Conservation (phyloP, 2,888 invertebrate species). For the Stratiomys singularior region DNA sequence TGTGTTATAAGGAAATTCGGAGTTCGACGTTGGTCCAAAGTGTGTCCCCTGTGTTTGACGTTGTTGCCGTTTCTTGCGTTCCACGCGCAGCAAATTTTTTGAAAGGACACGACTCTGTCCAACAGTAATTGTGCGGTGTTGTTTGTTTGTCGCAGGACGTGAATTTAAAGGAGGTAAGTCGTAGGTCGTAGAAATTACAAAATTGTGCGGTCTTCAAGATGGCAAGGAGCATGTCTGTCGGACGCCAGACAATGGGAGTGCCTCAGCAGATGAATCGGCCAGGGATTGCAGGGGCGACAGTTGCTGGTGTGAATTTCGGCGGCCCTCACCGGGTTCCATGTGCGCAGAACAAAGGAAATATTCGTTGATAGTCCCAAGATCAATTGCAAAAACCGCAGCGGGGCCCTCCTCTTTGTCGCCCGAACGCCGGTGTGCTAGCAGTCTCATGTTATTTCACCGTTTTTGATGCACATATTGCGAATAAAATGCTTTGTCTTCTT, state of each 20-base stretch:
- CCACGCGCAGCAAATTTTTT: background rate
- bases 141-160: background rate
- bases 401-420: background rate
- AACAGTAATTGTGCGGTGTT: background rate
- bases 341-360: conserved; percentile 36
- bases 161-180: conserved; percentile 19
- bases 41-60: conserved; percentile 22
- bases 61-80: conserved; percentile 9
- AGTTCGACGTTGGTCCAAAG: background rate
- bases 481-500: background rate
- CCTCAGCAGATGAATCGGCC: background rate
- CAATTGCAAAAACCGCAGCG: background rate
- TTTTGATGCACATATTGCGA: background rate
- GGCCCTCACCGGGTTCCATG: background rate
- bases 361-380: background rate
- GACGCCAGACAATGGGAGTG: conserved; percentile 39
- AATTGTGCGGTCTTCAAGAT: background rate
- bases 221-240: background rate
- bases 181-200: background rate
- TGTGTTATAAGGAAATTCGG: background rate
- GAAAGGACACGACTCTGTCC: background rate
- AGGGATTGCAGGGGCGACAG: background rate
- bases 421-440: conserved; percentile 1
- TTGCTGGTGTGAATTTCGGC: background rate
- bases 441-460: background rate